Evolutionary conservation across 2,888 invertebrate species (phyloP).

Genomic region (Petrophora chlorosata): DNA sequence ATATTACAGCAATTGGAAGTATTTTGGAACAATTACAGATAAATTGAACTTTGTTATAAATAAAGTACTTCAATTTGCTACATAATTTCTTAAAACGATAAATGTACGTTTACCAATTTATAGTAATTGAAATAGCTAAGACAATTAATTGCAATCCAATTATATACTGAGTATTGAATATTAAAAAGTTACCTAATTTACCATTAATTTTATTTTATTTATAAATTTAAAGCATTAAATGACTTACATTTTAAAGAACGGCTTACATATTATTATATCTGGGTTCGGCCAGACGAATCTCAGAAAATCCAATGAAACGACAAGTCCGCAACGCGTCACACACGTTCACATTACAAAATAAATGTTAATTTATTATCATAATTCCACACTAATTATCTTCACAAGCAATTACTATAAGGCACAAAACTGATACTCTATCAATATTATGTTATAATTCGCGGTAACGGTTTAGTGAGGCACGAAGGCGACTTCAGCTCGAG

Average conservation of each 20-base stretch:
- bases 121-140: too few species aligned
- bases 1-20: too few species aligned
- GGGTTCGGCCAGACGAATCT: slow-evolving; percentile 54
- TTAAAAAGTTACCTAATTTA: too few species aligned
- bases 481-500: slow-evolving; percentile 34
- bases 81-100: too few species aligned
- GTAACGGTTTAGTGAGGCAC: slow-evolving; percentile 40
- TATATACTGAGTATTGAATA: too few species aligned
- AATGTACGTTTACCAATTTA: too few species aligned
- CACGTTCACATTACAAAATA: slow-evolving; percentile 51
- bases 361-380: slow-evolving; percentile 28
- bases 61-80: too few species aligned
- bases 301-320: slow-evolving; percentile 57
- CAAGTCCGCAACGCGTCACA: slow-evolving; percentile 53
- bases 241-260: slow-evolving; percentile 50
- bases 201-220: too few species aligned
- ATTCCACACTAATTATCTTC: slow-evolving; percentile 14
- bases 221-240: too few species aligned
- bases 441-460: slow-evolving; percentile 33
- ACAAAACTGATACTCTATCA: slow-evolving; percentile 23
- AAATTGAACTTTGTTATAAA: too few species aligned
- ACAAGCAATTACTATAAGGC: slow-evolving; percentile 45
- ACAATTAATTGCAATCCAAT: too few species aligned
- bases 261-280: slow-evolving; percentile 40
- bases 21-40: too few species aligned